phyloP scores from a whole-genome alignment of 2,113 vertebrate species.

The Mustelus asterias region DNA sequence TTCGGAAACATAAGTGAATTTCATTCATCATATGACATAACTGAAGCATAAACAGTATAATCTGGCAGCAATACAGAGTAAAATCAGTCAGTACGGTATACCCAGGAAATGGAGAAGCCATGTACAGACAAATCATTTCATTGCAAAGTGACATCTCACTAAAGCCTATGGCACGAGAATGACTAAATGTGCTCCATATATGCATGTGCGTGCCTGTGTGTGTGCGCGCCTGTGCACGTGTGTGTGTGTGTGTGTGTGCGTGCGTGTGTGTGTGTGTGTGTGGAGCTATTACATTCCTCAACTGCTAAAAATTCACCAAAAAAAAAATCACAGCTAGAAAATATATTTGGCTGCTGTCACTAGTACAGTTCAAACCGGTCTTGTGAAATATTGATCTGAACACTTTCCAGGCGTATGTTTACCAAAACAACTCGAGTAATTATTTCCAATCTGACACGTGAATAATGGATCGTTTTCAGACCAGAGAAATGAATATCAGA shows the following conservation, averaged over 20 bases:
- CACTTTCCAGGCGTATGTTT: background rate
- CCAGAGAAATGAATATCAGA: background rate
- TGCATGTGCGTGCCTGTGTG: background rate
- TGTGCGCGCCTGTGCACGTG: background rate
- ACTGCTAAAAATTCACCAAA: conserved; percentile 26
- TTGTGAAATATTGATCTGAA: conserved; percentile 4
- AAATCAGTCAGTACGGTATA: background rate
- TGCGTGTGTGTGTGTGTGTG: too few relatives aligned
- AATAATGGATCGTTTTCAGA: background rate
- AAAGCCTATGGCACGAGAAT: background rate
- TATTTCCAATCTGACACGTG: background rate
- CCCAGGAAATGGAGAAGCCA: background rate
- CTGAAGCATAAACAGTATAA: conserved; percentile 32
- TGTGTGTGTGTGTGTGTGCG: too few relatives aligned
- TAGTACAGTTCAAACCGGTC: background rate
- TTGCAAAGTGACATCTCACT: conserved; percentile 21
- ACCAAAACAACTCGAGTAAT: background rate
- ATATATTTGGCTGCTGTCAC: conserved; percentile 19
- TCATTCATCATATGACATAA: conserved; percentile 33
- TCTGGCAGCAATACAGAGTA: conserved; percentile 20
- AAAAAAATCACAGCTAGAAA: background rate
- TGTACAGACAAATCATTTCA: conserved; percentile 25
- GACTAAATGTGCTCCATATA: background rate
- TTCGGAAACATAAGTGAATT: conserved; percentile 23
- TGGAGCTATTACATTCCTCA: conserved; percentile 32